phyloP scores from a whole-genome alignment of 2,113 vertebrate genomes.

The Paradoxurus hermaphroditus region DNA sequence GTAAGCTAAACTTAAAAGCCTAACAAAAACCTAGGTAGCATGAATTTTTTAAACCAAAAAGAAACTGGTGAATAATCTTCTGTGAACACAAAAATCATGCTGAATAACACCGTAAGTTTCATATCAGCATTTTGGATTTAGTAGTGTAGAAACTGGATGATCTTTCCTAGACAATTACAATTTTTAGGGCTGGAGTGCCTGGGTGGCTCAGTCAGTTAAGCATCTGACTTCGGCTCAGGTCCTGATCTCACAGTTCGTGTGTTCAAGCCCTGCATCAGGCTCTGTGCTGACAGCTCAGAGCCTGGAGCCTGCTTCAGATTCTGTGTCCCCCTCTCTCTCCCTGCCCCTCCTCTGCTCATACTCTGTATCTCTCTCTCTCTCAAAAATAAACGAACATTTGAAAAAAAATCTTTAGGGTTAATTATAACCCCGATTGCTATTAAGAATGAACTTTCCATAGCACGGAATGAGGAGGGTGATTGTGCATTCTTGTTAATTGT shows the following conservation, averaged over 20 bases:
- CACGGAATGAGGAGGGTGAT: background rate
- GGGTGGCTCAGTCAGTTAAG: too few relatives aligned
- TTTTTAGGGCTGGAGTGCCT: too few relatives aligned
- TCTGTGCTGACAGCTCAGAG: too few relatives aligned
- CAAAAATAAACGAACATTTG: too few relatives aligned
- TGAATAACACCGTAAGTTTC: background rate
- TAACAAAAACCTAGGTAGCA: background rate
- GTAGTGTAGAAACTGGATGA: background rate
- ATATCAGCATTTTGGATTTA: background rate
- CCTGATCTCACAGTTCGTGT: too few relatives aligned
- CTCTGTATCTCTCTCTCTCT: too few relatives aligned
- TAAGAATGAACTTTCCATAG: background rate
- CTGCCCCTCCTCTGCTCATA: too few relatives aligned
- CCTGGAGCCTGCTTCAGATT: too few relatives aligned
- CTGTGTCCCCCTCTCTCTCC: too few relatives aligned
- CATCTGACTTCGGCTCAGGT: too few relatives aligned
- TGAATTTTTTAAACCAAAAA: background rate
- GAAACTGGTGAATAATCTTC: background rate
- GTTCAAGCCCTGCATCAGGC: rapidly evolving
- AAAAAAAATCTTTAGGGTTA: background rate
- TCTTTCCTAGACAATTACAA: background rate
- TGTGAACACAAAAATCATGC: background rate
- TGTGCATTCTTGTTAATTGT: background rate
- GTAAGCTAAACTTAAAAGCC: constrained; percentile 3
- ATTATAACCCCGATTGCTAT: background rate